Evolutionary conservation across 2,113 vertebrate genomes (phyloP).

Genomic region (Taurulus bubalis): DNA sequence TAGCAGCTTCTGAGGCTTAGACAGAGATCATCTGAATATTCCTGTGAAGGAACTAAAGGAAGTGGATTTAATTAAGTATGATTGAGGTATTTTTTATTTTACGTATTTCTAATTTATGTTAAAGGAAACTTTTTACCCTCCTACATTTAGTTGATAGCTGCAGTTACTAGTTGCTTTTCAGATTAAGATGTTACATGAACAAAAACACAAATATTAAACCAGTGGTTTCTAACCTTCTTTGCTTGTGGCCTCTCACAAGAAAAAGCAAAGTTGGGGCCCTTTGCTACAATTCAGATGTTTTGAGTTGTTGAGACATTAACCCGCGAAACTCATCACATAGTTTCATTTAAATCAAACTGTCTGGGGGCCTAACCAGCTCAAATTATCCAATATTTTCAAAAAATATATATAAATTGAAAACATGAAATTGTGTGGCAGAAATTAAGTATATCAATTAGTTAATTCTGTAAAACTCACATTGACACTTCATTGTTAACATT

Average conservation of each 20-base stretch:
- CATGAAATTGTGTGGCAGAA: no score
- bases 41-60: no score
- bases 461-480: neutral
- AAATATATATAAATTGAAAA: no score
- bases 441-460: neutral
- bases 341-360: no score
- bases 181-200: no score
- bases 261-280: neutral
- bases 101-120: neutral
- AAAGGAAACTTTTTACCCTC: neutral
- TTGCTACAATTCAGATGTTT: neutral
- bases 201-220: no score
- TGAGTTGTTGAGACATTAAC: no score
- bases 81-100: neutral
- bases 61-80: neutral
- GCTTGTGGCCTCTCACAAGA: neutral
- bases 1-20: neutral
- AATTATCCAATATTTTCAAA: no score
- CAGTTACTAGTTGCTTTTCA: no score
- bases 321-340: no score
- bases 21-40: neutral
- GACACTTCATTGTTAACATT: neutral
- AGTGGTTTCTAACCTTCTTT: no score
- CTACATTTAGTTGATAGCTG: neutral
- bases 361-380: no score